These are phyloP conservation scores for Arizona elegans DNA, from an alignment of 2,113 vertebrate species.

Conservation along the genomic window DNA sequence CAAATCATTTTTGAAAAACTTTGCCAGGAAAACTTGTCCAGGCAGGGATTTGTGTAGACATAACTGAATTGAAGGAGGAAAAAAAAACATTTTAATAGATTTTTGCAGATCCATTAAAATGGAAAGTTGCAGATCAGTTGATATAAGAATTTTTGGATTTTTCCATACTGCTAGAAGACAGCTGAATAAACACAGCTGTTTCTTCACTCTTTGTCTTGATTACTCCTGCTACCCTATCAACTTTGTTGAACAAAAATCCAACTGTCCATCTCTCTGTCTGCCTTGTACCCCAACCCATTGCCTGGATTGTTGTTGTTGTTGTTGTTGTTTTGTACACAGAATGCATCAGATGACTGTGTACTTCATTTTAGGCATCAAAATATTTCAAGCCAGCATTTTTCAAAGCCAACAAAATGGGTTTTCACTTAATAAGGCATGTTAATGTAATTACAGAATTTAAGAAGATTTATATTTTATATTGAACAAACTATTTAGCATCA, in stretches of 20 bases:
- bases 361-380: not conserved
- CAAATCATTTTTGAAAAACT: no score
- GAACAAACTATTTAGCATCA: slow-evolving; percentile 40
- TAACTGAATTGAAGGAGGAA: not conserved
- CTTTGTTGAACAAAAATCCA: not conserved
- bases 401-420: slow-evolving; percentile 3
- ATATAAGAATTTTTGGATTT: not conserved
- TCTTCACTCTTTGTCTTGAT: not conserved
- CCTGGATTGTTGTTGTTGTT: not conserved
- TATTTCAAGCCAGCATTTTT: not conserved
- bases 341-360: not conserved
- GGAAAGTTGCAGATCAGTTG: not conserved
- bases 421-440: slow-evolving; percentile 3
- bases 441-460: not conserved
- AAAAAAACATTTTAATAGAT: not conserved
- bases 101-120: not conserved
- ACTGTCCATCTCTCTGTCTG: not conserved
- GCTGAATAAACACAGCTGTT: not conserved
- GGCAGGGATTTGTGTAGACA: not conserved
- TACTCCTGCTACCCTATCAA: not conserved
- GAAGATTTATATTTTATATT: slow-evolving; percentile 39
- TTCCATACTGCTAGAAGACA: not conserved
- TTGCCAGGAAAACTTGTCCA: no score
- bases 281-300: not conserved
- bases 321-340: not conserved